Percentiles rank a stretch among this genome's conserved stretches.
These are phyloP conservation scores for Sarotherodon lohbergeri DNA, from an alignment of 2,113 vertebrate genomes.

Conservation along the genomic window DNA sequence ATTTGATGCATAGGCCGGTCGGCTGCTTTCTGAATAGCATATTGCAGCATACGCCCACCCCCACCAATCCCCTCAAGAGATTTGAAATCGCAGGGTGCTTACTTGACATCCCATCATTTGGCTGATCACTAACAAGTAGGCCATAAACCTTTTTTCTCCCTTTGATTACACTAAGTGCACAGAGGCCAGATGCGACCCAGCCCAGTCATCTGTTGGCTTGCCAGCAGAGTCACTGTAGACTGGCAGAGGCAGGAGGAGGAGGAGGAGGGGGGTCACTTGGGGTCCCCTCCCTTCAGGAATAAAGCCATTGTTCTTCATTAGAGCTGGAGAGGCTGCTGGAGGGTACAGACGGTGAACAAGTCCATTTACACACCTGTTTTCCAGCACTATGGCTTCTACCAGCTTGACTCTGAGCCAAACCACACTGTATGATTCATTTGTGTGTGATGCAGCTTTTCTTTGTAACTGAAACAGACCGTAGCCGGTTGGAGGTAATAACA, in stretches of 20 bases:
- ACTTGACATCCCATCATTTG: conserved; percentile 67
- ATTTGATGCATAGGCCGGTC: background rate
- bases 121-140: conserved; percentile 62
- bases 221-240: conserved; percentile 24
- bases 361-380: conserved; percentile 64
- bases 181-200: conserved; percentile 64
- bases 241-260: background rate
- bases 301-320: conserved; percentile 65
- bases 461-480: background rate
- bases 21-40: conserved; percentile 29
- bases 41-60: conserved; percentile 37
- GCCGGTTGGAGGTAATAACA: background rate
- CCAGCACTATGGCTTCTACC: conserved; percentile 29
- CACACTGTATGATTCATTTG: background rate
- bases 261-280: background rate
- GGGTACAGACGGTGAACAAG: conserved; percentile 36
- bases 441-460: background rate
- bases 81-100: conserved; percentile 37
- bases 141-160: conserved; percentile 59
- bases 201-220: conserved; percentile 57
- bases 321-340: conserved; percentile 24
- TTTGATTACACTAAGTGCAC: conserved; percentile 74
- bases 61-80: conserved; percentile 29
- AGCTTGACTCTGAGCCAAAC: conserved; percentile 29
- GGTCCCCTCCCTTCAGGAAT: conserved; percentile 43